Conservation (phyloP, 2,888 invertebrate genomes). For the Volucella bombylans region DNA sequence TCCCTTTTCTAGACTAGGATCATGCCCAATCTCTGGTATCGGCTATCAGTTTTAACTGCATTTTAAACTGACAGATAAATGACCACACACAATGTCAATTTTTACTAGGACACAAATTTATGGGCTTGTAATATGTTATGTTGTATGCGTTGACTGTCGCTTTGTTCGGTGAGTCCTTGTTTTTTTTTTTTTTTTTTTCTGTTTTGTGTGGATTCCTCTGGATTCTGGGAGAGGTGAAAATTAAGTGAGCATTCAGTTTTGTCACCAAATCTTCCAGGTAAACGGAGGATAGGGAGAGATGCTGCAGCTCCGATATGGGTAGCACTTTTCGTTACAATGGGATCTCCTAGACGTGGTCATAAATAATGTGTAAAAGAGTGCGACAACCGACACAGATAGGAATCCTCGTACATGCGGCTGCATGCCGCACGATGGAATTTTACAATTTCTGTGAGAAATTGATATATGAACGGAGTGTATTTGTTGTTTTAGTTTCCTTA, state of each 20-base stretch:
- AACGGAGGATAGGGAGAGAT: slow-evolving; percentile 28
- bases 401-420: slow-evolving; percentile 39
- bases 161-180: slow-evolving; percentile 38
- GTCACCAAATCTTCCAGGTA: slow-evolving; percentile 66
- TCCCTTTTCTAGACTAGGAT: slow-evolving; percentile 21
- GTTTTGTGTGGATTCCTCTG: slow-evolving; percentile 6
- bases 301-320: slow-evolving; percentile 47
- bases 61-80: slow-evolving; percentile 71
- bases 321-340: slow-evolving; percentile 34
- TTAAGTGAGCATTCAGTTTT: slow-evolving; percentile 63
- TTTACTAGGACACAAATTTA: slow-evolving; percentile 67
- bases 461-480: neutral
- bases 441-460: neutral
- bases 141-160: slow-evolving; percentile 36
- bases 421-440: slow-evolving; percentile 49
- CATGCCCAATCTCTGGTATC: slow-evolving; percentile 10
- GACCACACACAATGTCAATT: slow-evolving; percentile 71
- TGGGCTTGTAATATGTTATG: slow-evolving; percentile 70
- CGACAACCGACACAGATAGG: too few species aligned
- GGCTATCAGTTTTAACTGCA: slow-evolving; percentile 41
- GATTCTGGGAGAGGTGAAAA: slow-evolving; percentile 30
- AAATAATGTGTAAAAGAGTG: slow-evolving; percentile 50
- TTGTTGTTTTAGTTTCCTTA: neutral
- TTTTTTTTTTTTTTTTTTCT: slow-evolving; percentile 24
- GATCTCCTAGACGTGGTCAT: slow-evolving; percentile 48